A percentile compares a stretch with the other conserved stretches of the same genome.
Conservation (phyloP, 2,888 invertebrate species). For the Branchipolynoe longqiensis region DNA sequence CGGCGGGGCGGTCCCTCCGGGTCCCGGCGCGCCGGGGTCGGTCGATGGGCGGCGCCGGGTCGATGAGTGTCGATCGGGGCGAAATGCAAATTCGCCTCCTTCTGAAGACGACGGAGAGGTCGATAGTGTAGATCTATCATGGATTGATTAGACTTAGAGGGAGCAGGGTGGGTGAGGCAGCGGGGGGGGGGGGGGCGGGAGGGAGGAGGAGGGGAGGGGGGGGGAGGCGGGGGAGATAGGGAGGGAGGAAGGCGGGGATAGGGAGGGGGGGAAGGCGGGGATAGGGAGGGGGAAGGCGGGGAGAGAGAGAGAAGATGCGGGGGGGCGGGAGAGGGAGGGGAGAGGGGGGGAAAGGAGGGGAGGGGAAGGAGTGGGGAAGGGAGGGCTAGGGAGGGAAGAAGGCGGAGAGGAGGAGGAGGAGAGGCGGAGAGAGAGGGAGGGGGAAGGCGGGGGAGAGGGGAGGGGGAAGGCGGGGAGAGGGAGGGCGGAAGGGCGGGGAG, state of each 20-base stretch:
- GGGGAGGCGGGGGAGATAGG: constrained; percentile 4
- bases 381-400: too few relatives aligned
- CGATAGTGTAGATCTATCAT: constrained; percentile 46
- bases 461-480: too few relatives aligned
- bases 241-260: background rate
- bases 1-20: too few relatives aligned
- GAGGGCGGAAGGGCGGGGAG: too few relatives aligned
- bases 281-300: background rate
- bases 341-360: too few relatives aligned
- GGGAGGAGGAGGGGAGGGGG: constrained; percentile 13
- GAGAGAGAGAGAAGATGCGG: too few relatives aligned
- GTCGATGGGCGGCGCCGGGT: constrained; percentile 26
- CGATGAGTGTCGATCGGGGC: constrained; percentile 38
- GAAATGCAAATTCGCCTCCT: constrained; percentile 44
- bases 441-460: too few relatives aligned
- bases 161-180: background rate
- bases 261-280: constrained; percentile 17
- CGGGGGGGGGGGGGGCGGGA: background rate
- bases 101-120: constrained; percentile 5
- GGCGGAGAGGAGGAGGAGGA: too few relatives aligned
- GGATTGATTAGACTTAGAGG: constrained; percentile 1
- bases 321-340: too few relatives aligned
- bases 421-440: too few relatives aligned
- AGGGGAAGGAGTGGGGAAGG: too few relatives aligned
- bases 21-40: constrained; percentile 1